Percentiles rank a stretch among this genome's conserved stretches.
Conservation (phyloP, 2,888 invertebrate genomes). For the Orchesella flavescens region DNA sequence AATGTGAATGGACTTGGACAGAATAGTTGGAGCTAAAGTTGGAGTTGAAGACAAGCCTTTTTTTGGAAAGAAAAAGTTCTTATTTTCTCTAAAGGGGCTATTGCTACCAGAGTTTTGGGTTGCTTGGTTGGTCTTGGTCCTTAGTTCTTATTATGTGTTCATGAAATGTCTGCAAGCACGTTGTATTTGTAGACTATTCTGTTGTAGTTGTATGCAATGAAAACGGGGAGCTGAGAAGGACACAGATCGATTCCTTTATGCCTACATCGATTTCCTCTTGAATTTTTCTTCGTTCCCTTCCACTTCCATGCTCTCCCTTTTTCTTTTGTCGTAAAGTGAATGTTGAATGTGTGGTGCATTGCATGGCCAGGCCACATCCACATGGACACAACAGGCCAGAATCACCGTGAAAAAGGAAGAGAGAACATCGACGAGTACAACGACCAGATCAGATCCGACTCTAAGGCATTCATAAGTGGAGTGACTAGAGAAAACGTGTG, state of each 20-base stretch:
- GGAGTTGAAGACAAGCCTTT: too few relatives aligned
- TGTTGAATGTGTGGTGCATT: slow-evolving; percentile 1
- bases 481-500: background rate
- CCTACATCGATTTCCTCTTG: slow-evolving; percentile 63
- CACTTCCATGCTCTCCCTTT: slow-evolving; percentile 16
- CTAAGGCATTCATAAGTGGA: too few relatives aligned
- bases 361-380: background rate
- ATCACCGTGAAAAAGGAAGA: background rate
- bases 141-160: too few relatives aligned
- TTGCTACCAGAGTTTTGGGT: too few relatives aligned
- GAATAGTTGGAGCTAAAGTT: too few relatives aligned
- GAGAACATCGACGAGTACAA: background rate
- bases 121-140: too few relatives aligned
- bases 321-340: slow-evolving; percentile 9
- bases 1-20: too few relatives aligned
- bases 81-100: too few relatives aligned
- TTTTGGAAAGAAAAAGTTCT: too few relatives aligned
- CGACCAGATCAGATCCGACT: too few relatives aligned
- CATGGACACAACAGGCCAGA: background rate
- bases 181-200: too few relatives aligned
- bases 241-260: slow-evolving; percentile 61
- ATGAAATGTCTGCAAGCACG: too few relatives aligned
- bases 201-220: background rate
- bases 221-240: slow-evolving; percentile 26
- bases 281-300: slow-evolving; percentile 47